Conservation (phyloP, 2,113 vertebrate species). For the Tor tambroides region DNA sequence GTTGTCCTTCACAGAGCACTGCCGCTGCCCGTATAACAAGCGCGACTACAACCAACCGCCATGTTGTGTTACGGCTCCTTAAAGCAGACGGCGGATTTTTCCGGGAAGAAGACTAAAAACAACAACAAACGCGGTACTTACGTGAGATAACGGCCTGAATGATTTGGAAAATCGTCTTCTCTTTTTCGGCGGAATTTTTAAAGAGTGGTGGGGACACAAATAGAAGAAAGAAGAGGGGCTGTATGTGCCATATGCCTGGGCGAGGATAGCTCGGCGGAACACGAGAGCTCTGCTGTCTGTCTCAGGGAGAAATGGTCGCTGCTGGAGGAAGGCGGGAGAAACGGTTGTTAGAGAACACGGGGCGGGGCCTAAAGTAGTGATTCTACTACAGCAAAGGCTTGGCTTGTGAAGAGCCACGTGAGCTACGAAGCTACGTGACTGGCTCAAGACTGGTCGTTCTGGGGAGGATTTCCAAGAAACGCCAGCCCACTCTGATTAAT, state of each 20-base stretch:
- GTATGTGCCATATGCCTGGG: conserved; percentile 84
- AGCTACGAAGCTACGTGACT: conserved; percentile 20
- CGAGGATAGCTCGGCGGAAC: conserved; percentile 8
- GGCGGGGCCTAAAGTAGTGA: background rate
- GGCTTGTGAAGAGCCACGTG: conserved; percentile 8
- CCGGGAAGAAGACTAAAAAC: background rate
- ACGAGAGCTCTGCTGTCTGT: background rate
- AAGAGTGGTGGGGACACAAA: conserved; percentile 95
- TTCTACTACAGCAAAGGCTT: background rate
- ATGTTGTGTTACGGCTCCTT: conserved; percentile 53
- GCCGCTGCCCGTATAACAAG: conserved; percentile 5
- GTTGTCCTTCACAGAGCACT: conserved; percentile 14
- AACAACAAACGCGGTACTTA: conserved; percentile 78
- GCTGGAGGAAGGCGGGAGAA: too few relatives aligned
- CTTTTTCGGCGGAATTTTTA: conserved; percentile 99
- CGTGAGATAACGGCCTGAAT: conserved; percentile 99
- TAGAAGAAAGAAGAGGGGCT: conserved; percentile 90
- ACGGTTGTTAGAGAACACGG: conserved; percentile 55
- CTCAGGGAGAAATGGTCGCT: conserved; percentile 52
- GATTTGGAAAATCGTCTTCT: conserved; percentile 99
- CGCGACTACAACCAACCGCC: conserved; percentile 47
- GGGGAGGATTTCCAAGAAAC: background rate
- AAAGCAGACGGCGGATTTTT: background rate
- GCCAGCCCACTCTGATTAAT: background rate
- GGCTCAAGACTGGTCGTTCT: background rate